Percentiles rank a stretch among this genome's conserved stretches.
Conservation (phyloP, 2,888 invertebrate species). For the Petrophora chlorosata region DNA sequence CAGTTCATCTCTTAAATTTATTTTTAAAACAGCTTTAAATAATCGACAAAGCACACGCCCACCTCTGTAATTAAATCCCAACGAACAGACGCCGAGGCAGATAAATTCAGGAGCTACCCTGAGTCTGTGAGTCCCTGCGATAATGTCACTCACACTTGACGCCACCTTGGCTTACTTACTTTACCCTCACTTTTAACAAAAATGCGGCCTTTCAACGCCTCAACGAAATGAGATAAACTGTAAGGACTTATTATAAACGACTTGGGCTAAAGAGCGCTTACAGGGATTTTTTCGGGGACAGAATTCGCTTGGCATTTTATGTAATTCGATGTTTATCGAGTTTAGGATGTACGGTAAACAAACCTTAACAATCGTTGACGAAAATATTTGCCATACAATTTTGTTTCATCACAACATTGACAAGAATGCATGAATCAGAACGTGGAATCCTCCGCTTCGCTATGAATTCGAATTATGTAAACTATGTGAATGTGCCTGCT, state of each 20-base stretch:
- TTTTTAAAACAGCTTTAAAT: constrained; percentile 14
- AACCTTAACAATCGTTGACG: background rate
- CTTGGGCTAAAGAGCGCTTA: constrained; percentile 27
- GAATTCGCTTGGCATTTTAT: constrained; percentile 28
- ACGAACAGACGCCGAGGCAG: constrained; percentile 60
- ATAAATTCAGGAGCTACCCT: constrained; percentile 55
- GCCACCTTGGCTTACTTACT: constrained; percentile 56
- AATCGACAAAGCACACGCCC: constrained; percentile 39
- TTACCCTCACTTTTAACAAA: constrained; percentile 46
- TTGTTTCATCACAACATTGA: background rate
- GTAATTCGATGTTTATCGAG: constrained; percentile 15
- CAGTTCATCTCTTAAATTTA: background rate
- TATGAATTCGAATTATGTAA: constrained; percentile 19
- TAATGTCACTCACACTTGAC: constrained; percentile 73
- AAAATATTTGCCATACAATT: background rate
- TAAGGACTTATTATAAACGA: constrained; percentile 47
- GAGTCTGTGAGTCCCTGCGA: constrained; percentile 58
- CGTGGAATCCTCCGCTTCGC: constrained; percentile 5
- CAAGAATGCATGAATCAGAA: constrained; percentile 3
- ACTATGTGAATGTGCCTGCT: constrained; percentile 16
- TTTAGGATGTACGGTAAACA: background rate
- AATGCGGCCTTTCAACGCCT: constrained; percentile 47
- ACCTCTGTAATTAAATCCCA: constrained; percentile 67
- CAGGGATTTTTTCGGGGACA: constrained; percentile 14
- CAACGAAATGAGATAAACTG: constrained; percentile 55